Evolutionary conservation across 2,113 vertebrate species (phyloP), one percentile per base, ranked within the genome.

Genomic region (Galeopterus variegatus): DNA sequence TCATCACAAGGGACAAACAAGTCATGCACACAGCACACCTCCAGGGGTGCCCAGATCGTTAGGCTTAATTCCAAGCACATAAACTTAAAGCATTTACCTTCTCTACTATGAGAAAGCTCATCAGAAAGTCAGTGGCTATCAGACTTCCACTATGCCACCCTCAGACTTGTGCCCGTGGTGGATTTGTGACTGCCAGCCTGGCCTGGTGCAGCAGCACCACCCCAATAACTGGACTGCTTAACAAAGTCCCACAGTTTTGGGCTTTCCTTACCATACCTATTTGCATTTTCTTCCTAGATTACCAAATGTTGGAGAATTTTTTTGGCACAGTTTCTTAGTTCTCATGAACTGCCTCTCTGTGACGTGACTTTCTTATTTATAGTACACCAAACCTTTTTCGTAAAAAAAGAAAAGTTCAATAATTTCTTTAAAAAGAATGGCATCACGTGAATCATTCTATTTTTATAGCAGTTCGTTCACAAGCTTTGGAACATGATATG

Each of bases 351-450:
- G 19, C 54, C 54, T 21, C 23, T 60, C 33, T 69, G 79, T 70
- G 75, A 69, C 19, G 67, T 50, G 45, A 54, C 58, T 33, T 50
- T 52, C 79, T 92, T 72, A 69, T 45, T 24, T 58, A 80, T 3
- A 69, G 41, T 60, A 81, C 6, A 41, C 5, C 48, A 70, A 72
- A 85, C 31, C 48, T 79, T 60, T 8, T 41, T 41, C 4, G 3
- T 41, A 41, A 41, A 41, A 41, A 19, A 17, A 24, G 54, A 90
- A 92, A 33, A 54, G 31, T 72, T 84, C 13, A 82, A 69, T 50
- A 60, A 64, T 83, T 90, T 94, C 36, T 26, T 90, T 79, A 75
- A 96, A 83, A 88, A 79, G 15, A 8, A 67, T 54, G 31, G 56
- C 21, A 56, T 23, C 52, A 8, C 26, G 26, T 10, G 12, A 80